These are phyloP conservation scores for Miichthys miiuy DNA, from an alignment of 2,797 vertebrate genomes.

Conservation along the genomic window DNA sequence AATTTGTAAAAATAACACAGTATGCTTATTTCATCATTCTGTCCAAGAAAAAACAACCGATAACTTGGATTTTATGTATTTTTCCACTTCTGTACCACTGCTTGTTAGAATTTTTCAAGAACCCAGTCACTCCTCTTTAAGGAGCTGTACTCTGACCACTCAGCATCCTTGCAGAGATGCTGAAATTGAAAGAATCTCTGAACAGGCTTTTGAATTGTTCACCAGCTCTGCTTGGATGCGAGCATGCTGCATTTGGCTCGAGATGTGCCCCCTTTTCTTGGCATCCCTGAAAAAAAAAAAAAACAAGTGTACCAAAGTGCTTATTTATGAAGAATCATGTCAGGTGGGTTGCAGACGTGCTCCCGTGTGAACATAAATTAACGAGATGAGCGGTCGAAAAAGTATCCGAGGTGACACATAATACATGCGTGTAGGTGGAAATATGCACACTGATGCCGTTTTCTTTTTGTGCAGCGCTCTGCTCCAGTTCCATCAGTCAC, in stretches of 20 bases:
- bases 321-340: constrained; percentile 51
- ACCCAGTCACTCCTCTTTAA: neutral
- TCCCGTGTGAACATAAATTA: constrained; percentile 49
- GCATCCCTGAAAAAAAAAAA: constrained; percentile 25
- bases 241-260: constrained; percentile 29
- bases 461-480: constrained; percentile 51
- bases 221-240: constrained; percentile 12
- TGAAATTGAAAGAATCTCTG: constrained; percentile 6
- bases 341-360: constrained; percentile 37
- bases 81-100: neutral
- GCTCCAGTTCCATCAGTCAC: constrained; percentile 78
- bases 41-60: neutral
- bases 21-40: neutral
- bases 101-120: neutral
- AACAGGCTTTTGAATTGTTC: constrained; percentile 28
- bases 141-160: constrained; percentile 18
- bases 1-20: neutral
- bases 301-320: constrained; percentile 29
- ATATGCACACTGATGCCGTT: constrained; percentile 39
- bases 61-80: too few species aligned
- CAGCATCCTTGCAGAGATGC: constrained; percentile 24
- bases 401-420: constrained; percentile 12
- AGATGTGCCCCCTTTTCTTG: constrained; percentile 33
- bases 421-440: constrained; percentile 28
- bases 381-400: constrained; percentile 35